Evolutionary conservation across 2,797 vertebrate genomes (phyloP).

Genomic region (Microctenopoma lineatum): DNA sequence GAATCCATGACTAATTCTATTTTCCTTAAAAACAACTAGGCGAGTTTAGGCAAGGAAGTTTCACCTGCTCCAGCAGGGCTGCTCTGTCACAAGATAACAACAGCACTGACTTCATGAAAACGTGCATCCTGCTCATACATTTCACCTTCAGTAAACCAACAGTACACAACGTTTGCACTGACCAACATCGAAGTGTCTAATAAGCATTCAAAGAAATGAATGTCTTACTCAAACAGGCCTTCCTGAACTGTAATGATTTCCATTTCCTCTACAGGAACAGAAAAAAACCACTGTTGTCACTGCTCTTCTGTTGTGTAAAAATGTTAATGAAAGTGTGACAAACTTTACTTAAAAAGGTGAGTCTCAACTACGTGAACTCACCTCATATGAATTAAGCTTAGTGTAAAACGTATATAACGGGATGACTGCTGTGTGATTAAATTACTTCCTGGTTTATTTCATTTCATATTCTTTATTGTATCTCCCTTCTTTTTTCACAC

Average conservation of each 20-base stretch:
- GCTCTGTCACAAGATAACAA: not conserved
- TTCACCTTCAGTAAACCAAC: not conserved
- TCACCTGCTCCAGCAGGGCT: no score
- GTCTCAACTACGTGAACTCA: not conserved
- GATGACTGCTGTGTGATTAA: not conserved
- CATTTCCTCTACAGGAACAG: no score
- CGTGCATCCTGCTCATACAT: not conserved
- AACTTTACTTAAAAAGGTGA: not conserved
- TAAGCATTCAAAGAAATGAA: not conserved
- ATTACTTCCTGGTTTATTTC: not conserved
- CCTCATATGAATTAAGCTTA: not conserved
- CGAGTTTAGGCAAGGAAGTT: no score
- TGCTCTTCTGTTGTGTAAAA: no score
- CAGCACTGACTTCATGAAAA: not conserved
- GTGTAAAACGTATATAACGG: not conserved
- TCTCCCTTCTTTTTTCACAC: constrained; percentile 1
- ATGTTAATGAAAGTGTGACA: not conserved
- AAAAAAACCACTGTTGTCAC: no score
- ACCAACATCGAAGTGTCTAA: not conserved
- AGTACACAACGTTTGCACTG: not conserved
- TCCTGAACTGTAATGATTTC: no score
- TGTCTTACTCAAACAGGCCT: not conserved
- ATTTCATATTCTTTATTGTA: constrained; percentile 6
- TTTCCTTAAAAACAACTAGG: not conserved
- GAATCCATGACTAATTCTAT: not conserved